A percentile compares a stretch with the other conserved stretches of the same genome.
Conservation (phyloP, 2,888 invertebrate genomes). For the Drosophila heteroneura region DNA sequence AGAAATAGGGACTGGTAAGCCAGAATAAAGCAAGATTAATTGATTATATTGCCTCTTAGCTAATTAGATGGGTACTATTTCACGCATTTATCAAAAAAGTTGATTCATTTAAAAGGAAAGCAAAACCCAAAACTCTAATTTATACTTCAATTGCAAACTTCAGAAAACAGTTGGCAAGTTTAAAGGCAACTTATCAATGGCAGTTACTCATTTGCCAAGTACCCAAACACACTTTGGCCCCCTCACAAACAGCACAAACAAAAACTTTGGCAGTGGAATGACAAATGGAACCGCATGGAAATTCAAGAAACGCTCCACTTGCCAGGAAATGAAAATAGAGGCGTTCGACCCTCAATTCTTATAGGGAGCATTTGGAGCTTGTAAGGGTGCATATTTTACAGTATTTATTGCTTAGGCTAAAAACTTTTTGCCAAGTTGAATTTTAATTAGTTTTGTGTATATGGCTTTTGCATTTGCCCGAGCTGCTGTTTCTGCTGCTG, state of each 20-base stretch:
- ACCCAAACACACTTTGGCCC: background rate
- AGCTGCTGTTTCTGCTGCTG: background rate
- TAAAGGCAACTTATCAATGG: conserved; percentile 64
- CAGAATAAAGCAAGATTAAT: conserved; percentile 54
- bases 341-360: conserved; percentile 7
- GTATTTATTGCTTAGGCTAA: conserved; percentile 77
- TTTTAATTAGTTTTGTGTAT: conserved; percentile 80
- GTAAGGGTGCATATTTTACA: conserved; percentile 72
- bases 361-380: conserved; percentile 3
- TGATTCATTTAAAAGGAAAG: conserved; percentile 19
- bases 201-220: conserved; percentile 54
- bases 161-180: conserved; percentile 46
- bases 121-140: conserved; percentile 26
- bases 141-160: conserved; percentile 26
- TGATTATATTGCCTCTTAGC: conserved; percentile 20
- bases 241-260: conserved; percentile 27
- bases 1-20: conserved; percentile 2
- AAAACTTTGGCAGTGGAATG: conserved; percentile 80
- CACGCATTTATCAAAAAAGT: conserved; percentile 46
- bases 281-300: conserved; percentile 76
- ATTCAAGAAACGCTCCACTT: conserved; percentile 61
- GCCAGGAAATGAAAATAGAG: conserved; percentile 55
- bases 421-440: conserved; percentile 79
- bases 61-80: conserved; percentile 44
- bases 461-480: conserved; percentile 51